These are phyloP conservation scores for Eulemur coronatus DNA, from an alignment of 2,797 vertebrate genomes.

Conservation along the genomic window DNA sequence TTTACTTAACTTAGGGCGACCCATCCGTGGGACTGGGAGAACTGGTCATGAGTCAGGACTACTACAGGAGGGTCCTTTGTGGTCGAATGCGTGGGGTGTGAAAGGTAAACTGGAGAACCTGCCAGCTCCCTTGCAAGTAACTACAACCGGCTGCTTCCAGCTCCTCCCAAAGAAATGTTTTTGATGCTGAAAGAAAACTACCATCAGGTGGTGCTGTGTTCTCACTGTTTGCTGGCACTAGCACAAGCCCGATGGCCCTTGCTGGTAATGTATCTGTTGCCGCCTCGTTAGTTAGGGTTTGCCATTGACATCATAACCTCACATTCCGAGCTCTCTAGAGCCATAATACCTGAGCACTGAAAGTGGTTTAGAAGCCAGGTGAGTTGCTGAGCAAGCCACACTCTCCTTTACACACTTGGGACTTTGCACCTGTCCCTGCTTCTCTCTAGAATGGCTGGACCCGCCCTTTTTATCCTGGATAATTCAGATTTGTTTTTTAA, in stretches of 20 bases:
- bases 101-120: neutral
- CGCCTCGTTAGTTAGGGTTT: neutral
- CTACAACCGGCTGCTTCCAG: neutral
- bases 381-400: neutral
- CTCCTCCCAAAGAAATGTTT: neutral
- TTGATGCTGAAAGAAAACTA: neutral
- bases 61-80: neutral
- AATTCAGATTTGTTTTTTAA: neutral
- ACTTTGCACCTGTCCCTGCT: neutral
- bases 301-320: neutral
- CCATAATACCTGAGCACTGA: neutral
- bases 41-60: neutral
- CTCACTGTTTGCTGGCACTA: slow-evolving; percentile 12
- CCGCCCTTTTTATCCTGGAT: neutral
- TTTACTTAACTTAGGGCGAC: neutral
- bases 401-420: neutral
- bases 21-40: neutral
- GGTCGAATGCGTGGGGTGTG: neutral
- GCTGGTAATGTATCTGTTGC: neutral
- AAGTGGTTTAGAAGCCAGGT: neutral
- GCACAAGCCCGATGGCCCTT: neutral
- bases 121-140: neutral
- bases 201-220: slow-evolving; percentile 83
- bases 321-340: neutral
- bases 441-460: neutral